Conservation (phyloP, 2,113 vertebrate genomes). For the Passer domesticus region DNA sequence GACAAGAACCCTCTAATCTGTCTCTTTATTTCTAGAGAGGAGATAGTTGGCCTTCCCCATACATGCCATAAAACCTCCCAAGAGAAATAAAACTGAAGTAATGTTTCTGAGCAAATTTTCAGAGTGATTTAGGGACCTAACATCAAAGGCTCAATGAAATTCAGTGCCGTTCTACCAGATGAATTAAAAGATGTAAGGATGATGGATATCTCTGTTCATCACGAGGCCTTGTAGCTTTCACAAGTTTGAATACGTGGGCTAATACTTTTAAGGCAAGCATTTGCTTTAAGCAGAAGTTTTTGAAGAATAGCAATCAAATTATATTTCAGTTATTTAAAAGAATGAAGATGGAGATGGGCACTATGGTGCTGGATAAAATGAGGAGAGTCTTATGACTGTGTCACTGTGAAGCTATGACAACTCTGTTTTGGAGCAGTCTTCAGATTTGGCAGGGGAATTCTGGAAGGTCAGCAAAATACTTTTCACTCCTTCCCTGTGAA, state of each 20-base stretch:
- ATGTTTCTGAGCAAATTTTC: not conserved
- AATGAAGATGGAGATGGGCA: not conserved
- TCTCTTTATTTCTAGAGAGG: not conserved
- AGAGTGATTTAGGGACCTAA: not conserved
- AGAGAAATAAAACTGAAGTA: not conserved
- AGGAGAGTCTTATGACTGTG: not conserved
- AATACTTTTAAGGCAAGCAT: not conserved
- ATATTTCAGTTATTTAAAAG: not conserved
- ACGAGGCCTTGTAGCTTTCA: not conserved
- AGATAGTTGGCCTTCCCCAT: not conserved
- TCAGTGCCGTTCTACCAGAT: not conserved
- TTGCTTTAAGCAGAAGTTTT: not conserved
- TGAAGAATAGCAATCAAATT: not conserved
- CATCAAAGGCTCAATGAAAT: not conserved
- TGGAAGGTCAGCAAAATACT: slow-evolving; percentile 2
- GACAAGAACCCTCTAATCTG: not conserved
- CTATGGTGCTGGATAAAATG: not conserved
- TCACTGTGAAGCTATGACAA: not conserved
- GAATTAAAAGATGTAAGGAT: not conserved
- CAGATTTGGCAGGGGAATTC: not conserved
- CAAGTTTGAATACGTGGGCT: not conserved
- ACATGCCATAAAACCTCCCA: not conserved
- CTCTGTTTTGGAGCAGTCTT: not conserved
- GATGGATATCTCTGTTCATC: not conserved
- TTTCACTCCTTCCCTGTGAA: slow-evolving; percentile 29